Percentiles rank a stretch among this genome's conserved stretches.
Evolutionary conservation across 1,140 invertebrate genomes (phyloP).

Genomic region (Anastrepha ludens): DNA sequence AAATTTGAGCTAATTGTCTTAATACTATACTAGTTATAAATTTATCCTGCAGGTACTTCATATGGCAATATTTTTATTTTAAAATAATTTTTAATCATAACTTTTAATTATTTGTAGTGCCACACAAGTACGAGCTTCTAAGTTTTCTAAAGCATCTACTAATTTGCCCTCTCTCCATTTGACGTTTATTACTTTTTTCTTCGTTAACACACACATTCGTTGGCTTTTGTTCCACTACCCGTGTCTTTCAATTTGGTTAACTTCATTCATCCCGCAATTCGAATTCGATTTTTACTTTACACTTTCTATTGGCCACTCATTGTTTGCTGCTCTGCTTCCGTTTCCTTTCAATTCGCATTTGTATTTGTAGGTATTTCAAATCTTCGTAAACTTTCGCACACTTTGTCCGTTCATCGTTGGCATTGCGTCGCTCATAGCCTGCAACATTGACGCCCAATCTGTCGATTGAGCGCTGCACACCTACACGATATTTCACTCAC

Average conservation of each 20-base stretch:
- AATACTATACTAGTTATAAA: no score
- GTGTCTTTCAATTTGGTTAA: not conserved
- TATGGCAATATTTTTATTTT: no score
- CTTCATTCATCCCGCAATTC: not conserved
- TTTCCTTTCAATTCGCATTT: not conserved
- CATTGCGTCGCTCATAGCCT: not conserved
- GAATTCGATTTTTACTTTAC: not conserved
- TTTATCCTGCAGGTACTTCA: no score
- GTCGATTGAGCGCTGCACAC: not conserved
- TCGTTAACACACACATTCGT: not conserved
- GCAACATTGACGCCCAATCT: conserved; percentile 17
- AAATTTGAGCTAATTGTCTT: no score
- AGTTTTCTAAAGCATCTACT: no score
- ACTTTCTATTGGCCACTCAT: not conserved
- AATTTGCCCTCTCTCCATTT: not conserved
- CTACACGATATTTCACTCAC: not conserved
- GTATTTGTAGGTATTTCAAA: no score
- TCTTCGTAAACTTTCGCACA: not conserved
- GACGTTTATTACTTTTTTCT: no score
- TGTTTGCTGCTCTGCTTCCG: not conserved
- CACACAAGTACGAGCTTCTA: no score
- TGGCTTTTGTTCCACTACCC: not conserved
- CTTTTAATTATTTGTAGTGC: no score
- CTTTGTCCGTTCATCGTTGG: not conserved
- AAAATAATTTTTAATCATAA: no score